Conservation (phyloP, 2,797 vertebrate species). For the Balearica regulorum region DNA sequence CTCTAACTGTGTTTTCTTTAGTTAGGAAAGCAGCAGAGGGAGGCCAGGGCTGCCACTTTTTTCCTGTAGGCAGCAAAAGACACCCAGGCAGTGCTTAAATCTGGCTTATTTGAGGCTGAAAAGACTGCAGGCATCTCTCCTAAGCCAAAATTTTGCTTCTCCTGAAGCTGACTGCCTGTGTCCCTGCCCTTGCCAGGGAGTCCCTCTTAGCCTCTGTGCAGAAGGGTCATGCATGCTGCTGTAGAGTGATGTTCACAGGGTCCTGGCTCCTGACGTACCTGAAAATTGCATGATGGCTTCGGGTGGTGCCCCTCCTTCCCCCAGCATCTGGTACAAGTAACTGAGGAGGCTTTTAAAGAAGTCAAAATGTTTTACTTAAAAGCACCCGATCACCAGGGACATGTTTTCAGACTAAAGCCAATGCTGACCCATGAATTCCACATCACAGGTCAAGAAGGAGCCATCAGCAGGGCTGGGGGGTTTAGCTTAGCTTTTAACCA, state of each 20-base stretch:
- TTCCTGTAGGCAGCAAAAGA: background rate
- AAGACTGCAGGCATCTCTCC: background rate
- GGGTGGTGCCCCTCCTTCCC: background rate
- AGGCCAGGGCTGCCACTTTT: background rate
- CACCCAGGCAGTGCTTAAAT: background rate
- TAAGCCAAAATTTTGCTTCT: background rate
- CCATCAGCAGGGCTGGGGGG: background rate
- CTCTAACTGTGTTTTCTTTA: background rate
- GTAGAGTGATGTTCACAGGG: background rate
- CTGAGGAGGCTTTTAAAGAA: background rate
- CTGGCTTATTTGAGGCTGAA: background rate
- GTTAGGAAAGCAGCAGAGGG: background rate
- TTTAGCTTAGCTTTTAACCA: background rate
- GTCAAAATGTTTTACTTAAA: background rate
- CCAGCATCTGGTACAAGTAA: background rate
- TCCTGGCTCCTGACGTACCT: background rate
- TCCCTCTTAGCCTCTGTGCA: background rate
- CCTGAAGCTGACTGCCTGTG: background rate
- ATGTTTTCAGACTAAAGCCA: background rate
- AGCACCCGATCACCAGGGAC: background rate
- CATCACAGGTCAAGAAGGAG: background rate
- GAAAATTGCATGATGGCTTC: background rate
- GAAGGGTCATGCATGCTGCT: rapidly evolving
- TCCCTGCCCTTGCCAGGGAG: background rate
- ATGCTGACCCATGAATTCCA: background rate